phyloP scores from a whole-genome alignment of 2,113 vertebrate genomes.

The Myiozetetes cayanensis region DNA sequence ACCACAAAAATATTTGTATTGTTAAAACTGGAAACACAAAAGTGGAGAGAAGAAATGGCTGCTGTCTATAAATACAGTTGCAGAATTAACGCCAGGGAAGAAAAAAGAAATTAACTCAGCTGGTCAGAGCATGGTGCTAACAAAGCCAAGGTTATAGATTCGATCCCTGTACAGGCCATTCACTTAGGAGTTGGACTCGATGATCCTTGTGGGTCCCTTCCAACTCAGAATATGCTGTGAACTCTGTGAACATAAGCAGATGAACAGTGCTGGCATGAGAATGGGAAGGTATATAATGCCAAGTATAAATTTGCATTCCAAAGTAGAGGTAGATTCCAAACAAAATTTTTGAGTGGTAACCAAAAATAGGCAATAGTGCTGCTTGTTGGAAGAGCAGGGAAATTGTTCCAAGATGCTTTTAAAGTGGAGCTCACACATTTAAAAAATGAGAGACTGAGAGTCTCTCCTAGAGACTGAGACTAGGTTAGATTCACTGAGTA shows the following conservation, averaged over 20 bases:
- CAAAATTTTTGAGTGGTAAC: not conserved
- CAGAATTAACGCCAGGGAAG: not conserved
- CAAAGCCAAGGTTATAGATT: not conserved
- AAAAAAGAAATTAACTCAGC: not conserved
- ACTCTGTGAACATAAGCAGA: not conserved
- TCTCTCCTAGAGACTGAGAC: not conserved
- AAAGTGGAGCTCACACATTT: not conserved
- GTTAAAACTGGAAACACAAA: not conserved
- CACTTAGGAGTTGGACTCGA: not conserved
- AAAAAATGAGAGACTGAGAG: not conserved
- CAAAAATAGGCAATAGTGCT: not conserved
- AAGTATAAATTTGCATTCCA: constrained; percentile 1
- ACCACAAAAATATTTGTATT: not conserved
- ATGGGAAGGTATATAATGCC: not conserved
- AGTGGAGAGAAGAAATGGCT: not conserved
- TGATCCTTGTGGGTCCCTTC: not conserved
- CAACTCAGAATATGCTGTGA: not conserved
- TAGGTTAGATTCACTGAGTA: not conserved
- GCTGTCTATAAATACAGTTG: not conserved
- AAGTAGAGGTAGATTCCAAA: not conserved
- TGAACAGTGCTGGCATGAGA: not conserved
- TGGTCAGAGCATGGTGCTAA: not conserved
- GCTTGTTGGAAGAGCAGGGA: not conserved
- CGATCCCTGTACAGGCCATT: not conserved
- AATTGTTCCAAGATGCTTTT: not conserved